These are phyloP conservation scores for Morone chrysops DNA, from an alignment of 2,113 vertebrate species.

Conservation along the genomic window DNA sequence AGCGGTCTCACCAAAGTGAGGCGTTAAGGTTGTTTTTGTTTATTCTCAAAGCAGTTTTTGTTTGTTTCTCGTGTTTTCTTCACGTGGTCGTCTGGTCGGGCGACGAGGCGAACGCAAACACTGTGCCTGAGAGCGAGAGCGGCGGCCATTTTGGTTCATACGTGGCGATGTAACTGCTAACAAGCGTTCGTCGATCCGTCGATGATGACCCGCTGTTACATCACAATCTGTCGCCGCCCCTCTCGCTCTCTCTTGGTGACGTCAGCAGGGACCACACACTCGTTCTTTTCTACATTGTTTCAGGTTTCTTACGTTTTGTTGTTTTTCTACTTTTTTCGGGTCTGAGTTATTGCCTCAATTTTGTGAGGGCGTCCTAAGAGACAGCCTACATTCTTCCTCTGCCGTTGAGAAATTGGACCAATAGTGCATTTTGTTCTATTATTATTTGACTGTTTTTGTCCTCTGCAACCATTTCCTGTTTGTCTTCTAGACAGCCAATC, in stretches of 20 bases:
- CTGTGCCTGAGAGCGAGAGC: background rate
- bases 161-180: background rate
- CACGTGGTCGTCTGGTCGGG: background rate
- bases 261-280: conserved; percentile 31
- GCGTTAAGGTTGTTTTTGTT: background rate
- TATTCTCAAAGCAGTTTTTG: background rate
- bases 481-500: conserved; percentile 35
- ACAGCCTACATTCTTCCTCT: conserved; percentile 83
- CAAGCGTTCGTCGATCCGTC: too few relatives aligned
- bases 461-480: conserved; percentile 1
- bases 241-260: background rate
- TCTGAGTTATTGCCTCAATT: conserved; percentile 93
- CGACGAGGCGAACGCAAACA: too few relatives aligned
- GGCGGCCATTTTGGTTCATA: background rate
- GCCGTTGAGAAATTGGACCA: conserved; percentile 90
- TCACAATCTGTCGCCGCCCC: background rate
- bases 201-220: background rate
- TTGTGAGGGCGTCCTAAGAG: conserved; percentile 85
- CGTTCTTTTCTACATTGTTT: background rate
- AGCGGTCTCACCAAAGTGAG: conserved; percentile 37
- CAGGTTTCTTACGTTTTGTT: conserved; percentile 38
- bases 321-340: conserved; percentile 72
- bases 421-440: conserved; percentile 76
- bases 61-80: background rate
- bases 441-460: background rate